Conservation (phyloP, 2,888 invertebrate species). For the Panzeria rudis region DNA sequence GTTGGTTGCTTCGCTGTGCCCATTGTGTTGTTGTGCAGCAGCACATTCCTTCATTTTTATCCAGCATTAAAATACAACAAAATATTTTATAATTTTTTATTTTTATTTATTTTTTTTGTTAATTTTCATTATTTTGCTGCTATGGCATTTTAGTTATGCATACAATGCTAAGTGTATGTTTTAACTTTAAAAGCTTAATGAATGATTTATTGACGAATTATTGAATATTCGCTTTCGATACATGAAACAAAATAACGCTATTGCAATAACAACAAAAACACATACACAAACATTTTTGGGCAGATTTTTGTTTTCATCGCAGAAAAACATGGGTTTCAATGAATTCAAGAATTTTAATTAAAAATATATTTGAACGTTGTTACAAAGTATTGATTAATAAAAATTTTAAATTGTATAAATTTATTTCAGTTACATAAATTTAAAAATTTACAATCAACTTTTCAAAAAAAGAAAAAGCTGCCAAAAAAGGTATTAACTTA, state of each 20-base stretch:
- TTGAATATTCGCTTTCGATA: constrained; percentile 42
- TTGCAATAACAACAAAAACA: not conserved
- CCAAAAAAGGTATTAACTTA: not conserved
- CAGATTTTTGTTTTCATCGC: constrained; percentile 14
- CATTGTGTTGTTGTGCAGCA: constrained; percentile 26
- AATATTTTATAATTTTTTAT: constrained; percentile 31
- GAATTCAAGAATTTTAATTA: constrained; percentile 56
- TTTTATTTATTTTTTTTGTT: constrained; percentile 23
- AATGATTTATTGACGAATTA: constrained; percentile 68
- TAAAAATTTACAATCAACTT: not conserved
- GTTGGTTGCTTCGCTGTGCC: constrained; percentile 16
- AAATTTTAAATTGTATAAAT: not conserved
- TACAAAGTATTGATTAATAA: constrained; percentile 15
- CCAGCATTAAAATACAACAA: constrained; percentile 42
- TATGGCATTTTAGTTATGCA: constrained; percentile 58
- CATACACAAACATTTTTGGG: constrained; percentile 2
- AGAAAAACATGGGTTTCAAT: constrained; percentile 6
- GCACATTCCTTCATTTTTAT: constrained; percentile 36
- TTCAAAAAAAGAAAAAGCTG: not conserved
- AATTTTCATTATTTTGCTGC: constrained; percentile 23
- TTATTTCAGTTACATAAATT: not conserved
- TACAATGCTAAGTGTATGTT: constrained; percentile 64
- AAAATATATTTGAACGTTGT: constrained; percentile 13
- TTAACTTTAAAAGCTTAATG: constrained; percentile 64
- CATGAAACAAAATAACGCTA: not conserved